Conservation (phyloP, 1,140 invertebrate species). For the Drosophila kanapiae region DNA sequence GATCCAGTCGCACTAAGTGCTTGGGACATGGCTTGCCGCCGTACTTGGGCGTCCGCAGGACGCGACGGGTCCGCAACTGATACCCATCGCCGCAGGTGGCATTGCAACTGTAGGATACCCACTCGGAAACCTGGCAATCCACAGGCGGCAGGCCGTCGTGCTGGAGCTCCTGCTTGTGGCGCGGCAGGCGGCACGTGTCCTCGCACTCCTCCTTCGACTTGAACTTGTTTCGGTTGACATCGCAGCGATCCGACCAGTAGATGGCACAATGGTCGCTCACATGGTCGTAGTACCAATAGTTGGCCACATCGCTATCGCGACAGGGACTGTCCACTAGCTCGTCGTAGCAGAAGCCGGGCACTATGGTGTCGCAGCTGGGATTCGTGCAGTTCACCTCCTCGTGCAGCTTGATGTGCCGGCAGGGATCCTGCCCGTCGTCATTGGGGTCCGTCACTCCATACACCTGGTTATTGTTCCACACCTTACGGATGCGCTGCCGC, state of each 20-base stretch:
- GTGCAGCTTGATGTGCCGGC: constrained; percentile 76
- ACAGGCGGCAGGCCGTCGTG: constrained; percentile 69
- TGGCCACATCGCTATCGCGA: constrained; percentile 87
- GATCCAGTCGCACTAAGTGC: constrained; percentile 85
- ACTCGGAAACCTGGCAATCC: constrained; percentile 88
- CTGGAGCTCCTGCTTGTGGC: constrained; percentile 67
- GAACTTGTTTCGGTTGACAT: constrained; percentile 92
- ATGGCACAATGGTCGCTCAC: constrained; percentile 88
- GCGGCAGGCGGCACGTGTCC: constrained; percentile 75
- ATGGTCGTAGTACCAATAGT: constrained; percentile 91
- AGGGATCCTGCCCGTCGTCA: constrained; percentile 82
- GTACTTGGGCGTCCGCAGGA: constrained; percentile 87
- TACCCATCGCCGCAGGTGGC: constrained; percentile 87
- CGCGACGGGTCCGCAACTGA: constrained; percentile 85
- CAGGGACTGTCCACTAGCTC: constrained; percentile 87
- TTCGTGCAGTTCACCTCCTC: constrained; percentile 86
- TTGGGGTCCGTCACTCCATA: constrained; percentile 66
- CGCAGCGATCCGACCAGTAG: constrained; percentile 92
- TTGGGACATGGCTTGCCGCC: constrained; percentile 90
- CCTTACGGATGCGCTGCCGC: constrained; percentile 70
- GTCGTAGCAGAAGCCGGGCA: constrained; percentile 74
- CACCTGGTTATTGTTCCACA: constrained; percentile 82
- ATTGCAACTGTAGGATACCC: constrained; percentile 89
- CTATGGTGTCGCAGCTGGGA: constrained; percentile 87
- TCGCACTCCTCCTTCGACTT: constrained; percentile 85